Evolutionary conservation across 1,140 invertebrate species (phyloP).

Genomic region (silkworm (Bombyx mori)): ASM3026992v2 NC_085131.1:7292001-7292500

Average conservation of each 20-base stretch:
- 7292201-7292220: background rate
- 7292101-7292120: too few relatives aligned
- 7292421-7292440: conserved; percentile 78
- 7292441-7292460: conserved; percentile 74
- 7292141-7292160: too few relatives aligned
- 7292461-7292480: conserved; percentile 56
- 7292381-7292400: conserved; percentile 75
- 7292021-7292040: too few relatives aligned
- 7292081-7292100: too few relatives aligned
- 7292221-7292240: conserved; percentile 47
- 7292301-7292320: conserved; percentile 27
- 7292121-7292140: too few relatives aligned
- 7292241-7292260: conserved; percentile 48
- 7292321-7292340: conserved; percentile 36
- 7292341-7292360: conserved; percentile 55
- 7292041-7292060: too few relatives aligned
- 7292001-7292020: too few relatives aligned
- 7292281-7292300: conserved; percentile 47
- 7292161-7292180: too few relatives aligned
- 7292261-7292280: conserved; percentile 53
- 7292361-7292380: conserved; percentile 83
- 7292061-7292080: too few relatives aligned
- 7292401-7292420: conserved; percentile 83
- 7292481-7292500: conserved; percentile 39
- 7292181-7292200: too few relatives aligned